Conservation (phyloP, 53 echinoderm and acorn worm genomes). For the Luidia sarsii region DNA sequence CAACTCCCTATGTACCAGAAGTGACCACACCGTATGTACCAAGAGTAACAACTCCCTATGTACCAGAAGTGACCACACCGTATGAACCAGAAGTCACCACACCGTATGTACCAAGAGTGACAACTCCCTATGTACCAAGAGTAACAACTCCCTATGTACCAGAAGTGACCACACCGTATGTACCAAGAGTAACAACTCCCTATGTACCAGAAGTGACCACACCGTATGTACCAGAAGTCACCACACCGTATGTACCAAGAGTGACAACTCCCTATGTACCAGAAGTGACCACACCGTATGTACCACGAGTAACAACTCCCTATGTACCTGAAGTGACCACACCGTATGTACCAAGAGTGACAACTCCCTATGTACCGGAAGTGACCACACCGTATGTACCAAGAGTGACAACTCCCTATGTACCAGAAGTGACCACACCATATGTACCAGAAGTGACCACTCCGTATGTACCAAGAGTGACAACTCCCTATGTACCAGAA, state of each 20-base stretch:
- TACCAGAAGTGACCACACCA: background rate
- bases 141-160: background rate
- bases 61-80: background rate
- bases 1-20: background rate
- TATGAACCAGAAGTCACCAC: too few relatives aligned
- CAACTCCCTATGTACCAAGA: background rate
- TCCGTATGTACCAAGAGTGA: slow-evolving; percentile 16
- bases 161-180: slow-evolving; percentile 18
- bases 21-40: slow-evolving; percentile 2
- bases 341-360: slow-evolving; percentile 12
- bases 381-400: slow-evolving; percentile 8
- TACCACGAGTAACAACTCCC: background rate
- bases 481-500: slow-evolving; percentile 1
- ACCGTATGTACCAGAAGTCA: too few relatives aligned
- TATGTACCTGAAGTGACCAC: background rate
- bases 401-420: slow-evolving; percentile 2
- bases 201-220: slow-evolving; percentile 2
- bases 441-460: slow-evolving; percentile 7
- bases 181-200: slow-evolving; percentile 11
- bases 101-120: too few relatives aligned
- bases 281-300: background rate
- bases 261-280: slow-evolving; percentile 1
- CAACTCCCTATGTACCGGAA: slow-evolving; percentile 4
- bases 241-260: slow-evolving; percentile 3
- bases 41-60: background rate